Conservation (phyloP, 2,888 invertebrate species). For the Caenorhabditis sp. region DNA sequence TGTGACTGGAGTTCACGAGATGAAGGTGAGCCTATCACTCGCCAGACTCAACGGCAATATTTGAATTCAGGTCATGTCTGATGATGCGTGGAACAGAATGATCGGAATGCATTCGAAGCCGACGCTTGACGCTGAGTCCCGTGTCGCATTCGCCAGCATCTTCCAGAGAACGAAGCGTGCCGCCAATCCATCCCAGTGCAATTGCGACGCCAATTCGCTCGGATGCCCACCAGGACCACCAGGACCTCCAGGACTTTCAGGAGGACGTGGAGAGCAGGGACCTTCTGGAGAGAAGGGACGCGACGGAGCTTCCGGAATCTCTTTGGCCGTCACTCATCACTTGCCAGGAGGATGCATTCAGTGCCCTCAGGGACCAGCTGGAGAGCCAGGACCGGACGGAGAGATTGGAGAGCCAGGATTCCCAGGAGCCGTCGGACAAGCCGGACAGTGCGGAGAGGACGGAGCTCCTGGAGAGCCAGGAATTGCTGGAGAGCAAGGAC, state of each 20-base stretch:
- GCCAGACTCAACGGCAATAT: not conserved
- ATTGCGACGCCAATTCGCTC: constrained; percentile 61
- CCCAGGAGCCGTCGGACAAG: constrained; percentile 58
- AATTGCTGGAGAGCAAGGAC: constrained; percentile 58
- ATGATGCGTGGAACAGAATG: constrained; percentile 68
- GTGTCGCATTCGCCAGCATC: constrained; percentile 62
- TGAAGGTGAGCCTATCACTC: constrained; percentile 55
- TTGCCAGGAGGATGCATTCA: constrained; percentile 66
- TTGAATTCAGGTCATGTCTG: constrained; percentile 57
- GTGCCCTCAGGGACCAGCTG: constrained; percentile 64
- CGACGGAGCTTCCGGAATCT: constrained; percentile 64
- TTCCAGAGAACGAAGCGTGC: constrained; percentile 53
- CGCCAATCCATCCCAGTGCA: constrained; percentile 58
- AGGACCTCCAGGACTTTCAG: constrained; percentile 65
- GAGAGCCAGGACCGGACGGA: constrained; percentile 64
- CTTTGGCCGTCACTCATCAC: constrained; percentile 61
- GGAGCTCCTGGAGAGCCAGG: constrained; percentile 65
- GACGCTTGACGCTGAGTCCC: constrained; percentile 51
- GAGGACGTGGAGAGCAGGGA: constrained; percentile 67
- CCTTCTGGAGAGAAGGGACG: constrained; percentile 62
- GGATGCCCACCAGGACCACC: constrained; percentile 72
- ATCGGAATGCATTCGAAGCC: constrained; percentile 63
- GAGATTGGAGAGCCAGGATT: constrained; percentile 63
- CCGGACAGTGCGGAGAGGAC: constrained; percentile 62
- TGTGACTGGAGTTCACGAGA: constrained; percentile 62